Evolutionary conservation across 1,140 invertebrate genomes (phyloP), one percentile per base, ranked within the genome.

Genomic region (Brachystomella parvula): DNA sequence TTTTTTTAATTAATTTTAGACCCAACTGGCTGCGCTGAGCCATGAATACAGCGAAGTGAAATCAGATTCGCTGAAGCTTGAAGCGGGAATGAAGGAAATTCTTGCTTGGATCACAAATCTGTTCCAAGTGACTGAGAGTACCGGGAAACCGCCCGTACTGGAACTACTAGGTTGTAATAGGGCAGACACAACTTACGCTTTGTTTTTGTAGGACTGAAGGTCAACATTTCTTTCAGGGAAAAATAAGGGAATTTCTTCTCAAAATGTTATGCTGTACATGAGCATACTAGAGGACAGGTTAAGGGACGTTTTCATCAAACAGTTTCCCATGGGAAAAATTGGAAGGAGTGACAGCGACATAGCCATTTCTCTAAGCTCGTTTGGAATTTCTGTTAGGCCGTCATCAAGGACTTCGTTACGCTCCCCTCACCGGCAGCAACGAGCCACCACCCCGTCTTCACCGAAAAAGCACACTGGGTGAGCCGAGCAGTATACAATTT

Each of bases 221-320:
- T 19, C 24, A 57, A 47, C 47, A 24, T 31, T 58, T 30, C 21
- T 28, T 39, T 21, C 28, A 73, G 71, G 66, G 29, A 65, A 58
- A 32, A 66, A 70, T 1, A 61, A 65, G 59, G 61, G 65, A 62
- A 66, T 73, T 19, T 68, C 32, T 17, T 17, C 64, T 3, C 56
- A 70, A 33, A 73, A 70, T 53, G 59, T 59, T 21, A 63, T 67
- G 17, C 30, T 73, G 35, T 73, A 68, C 39, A 26, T 73, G 21
- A 73, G 65, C 47, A 73, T 73, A 19, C 28, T 73, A 47, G 68
- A 73, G 24, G 59, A 68, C 47, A 44, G 71, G 12, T 59, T 73
- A 35, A 32, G 32, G 17, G 68, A 73, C 9, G 49, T 73, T 19
- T 66, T 73, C n/a, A n/a, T n/a, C n/a, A n/a, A n/a, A n/a, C n/a